Percentiles rank a stretch among this genome's conserved stretches.
Evolutionary conservation across 2,797 vertebrate species (phyloP).

Genomic region (Poeciliopsis paucimaculata): DNA sequence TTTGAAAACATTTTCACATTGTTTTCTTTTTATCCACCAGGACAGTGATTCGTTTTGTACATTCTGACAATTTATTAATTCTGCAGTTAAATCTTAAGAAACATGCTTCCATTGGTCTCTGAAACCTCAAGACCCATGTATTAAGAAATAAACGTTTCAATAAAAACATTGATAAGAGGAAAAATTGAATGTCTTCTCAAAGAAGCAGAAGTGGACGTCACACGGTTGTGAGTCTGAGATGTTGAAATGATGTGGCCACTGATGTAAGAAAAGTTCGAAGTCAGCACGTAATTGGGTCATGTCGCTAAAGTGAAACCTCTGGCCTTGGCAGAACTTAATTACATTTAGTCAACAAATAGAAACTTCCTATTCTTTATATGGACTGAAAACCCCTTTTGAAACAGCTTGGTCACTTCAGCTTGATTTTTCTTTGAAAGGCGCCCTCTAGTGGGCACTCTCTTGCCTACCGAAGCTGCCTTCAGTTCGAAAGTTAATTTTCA

Average conservation of each 20-base stretch:
- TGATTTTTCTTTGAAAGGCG: neutral
- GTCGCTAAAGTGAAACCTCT: neutral
- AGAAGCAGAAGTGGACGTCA: constrained; percentile 55
- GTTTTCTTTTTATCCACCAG: neutral
- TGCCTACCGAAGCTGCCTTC: neutral
- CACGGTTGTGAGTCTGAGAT: constrained; percentile 8
- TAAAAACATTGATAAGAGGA: neutral
- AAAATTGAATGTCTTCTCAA: too few species aligned
- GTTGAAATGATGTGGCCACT: constrained; percentile 15
- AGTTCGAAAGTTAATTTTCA: neutral
- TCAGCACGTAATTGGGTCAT: neutral
- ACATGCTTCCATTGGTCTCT: neutral
- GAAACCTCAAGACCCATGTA: neutral
- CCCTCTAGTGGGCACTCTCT: neutral
- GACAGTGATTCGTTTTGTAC: neutral
- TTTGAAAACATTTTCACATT: neutral
- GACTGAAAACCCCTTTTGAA: neutral
- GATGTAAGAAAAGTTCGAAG: neutral
- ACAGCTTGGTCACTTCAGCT: neutral
- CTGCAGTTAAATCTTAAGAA: neutral
- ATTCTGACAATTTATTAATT: neutral
- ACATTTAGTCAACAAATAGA: neutral
- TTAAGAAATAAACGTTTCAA: neutral
- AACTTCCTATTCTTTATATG: neutral
- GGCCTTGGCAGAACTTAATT: neutral